These are phyloP conservation scores for Oncorhynchus masou DNA, from an alignment of 2,113 vertebrate species.

Conservation along the genomic window DNA sequence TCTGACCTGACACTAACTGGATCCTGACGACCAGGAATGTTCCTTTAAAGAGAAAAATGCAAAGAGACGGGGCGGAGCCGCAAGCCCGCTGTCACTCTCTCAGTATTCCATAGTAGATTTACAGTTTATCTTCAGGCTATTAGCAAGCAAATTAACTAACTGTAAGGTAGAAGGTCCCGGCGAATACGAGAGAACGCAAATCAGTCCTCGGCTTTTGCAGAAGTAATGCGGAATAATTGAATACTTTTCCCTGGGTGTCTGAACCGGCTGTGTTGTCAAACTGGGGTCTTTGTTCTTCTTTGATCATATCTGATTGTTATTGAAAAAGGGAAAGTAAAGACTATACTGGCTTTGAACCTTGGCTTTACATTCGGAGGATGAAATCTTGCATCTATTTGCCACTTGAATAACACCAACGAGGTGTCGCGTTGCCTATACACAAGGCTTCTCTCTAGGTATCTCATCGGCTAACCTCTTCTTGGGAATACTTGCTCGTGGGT, in stretches of 20 bases:
- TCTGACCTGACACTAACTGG: slow-evolving; percentile 57
- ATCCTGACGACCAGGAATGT: slow-evolving; percentile 62
- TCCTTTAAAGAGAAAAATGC: slow-evolving; percentile 61
- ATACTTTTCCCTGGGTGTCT: slow-evolving; percentile 33
- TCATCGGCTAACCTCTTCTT: neutral
- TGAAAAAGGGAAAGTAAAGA: slow-evolving; percentile 55
- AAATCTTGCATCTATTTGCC: slow-evolving; percentile 29
- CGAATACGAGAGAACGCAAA: slow-evolving; percentile 10
- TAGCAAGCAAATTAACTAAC: slow-evolving; percentile 40
- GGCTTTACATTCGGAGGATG: slow-evolving; percentile 26
- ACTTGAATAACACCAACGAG: slow-evolving; percentile 1
- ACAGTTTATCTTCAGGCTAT: slow-evolving; percentile 33
- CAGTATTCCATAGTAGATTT: slow-evolving; percentile 32
- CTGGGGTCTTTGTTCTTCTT: too few species aligned
- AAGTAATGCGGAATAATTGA: slow-evolving; percentile 28
- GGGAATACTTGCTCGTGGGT: neutral
- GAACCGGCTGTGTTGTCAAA: neutral
- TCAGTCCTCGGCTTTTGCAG: neutral
- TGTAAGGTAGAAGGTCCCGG: slow-evolving; percentile 51
- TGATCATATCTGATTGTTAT: slow-evolving; percentile 35
- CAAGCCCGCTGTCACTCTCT: slow-evolving; percentile 46
- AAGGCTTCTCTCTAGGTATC: slow-evolving; percentile 27
- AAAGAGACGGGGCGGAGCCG: slow-evolving; percentile 60
- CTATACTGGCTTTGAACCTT: slow-evolving; percentile 52
- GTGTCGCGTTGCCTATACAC: neutral